Evolutionary conservation across 2,888 invertebrate species (phyloP), one percentile per base, ranked within the genome.

Genomic region (Synergus laeviventris): DNA sequence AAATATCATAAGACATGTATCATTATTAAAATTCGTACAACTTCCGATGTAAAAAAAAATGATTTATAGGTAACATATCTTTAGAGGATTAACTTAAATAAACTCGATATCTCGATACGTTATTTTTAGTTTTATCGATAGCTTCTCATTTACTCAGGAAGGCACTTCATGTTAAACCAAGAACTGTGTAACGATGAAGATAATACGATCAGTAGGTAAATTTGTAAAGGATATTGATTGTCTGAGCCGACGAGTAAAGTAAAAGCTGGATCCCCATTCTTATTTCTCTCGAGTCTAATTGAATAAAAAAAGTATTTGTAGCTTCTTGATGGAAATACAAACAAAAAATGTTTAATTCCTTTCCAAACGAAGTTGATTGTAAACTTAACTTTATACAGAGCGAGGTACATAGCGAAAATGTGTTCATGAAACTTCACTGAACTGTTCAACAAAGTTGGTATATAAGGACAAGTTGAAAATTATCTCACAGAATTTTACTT

Each of bases 181-280:
- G 7, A 49, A 31, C 42, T 8, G 16, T 39, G 24, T 21, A 49
- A 16, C 14, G 45, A 62, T 62, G 62, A 14, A 60, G 73, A 76
- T 73, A 76, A 73, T 73, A 24, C 49, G 73, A 73, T 54, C 56
- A 12, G 31, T 54, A 39, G 38, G 75, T 76, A 78, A 73, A 78
- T 78, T 78, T 76, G 36, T 39, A 62, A 76, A 76, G 56, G 59
- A 66, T 45, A 42, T 42, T 42, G 16, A 42, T 66, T 66, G 11
- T 14, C 42, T 14, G 38, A 38, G 24, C 24, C 1, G 14, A 24
- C 5, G 14, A 62, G 5, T 38, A 11, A 36, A 39, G 38, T 18
- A 39, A 12, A 62, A 62, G 11, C 11, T 18, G 1, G n/a, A 24
- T 24, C 9, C 9, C 9, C 18, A 31, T 5, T 18, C 18, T 11